These are phyloP conservation scores for Syngnathus rostellatus DNA, from an alignment of 2,797 vertebrate species.

Conservation along the genomic window DNA sequence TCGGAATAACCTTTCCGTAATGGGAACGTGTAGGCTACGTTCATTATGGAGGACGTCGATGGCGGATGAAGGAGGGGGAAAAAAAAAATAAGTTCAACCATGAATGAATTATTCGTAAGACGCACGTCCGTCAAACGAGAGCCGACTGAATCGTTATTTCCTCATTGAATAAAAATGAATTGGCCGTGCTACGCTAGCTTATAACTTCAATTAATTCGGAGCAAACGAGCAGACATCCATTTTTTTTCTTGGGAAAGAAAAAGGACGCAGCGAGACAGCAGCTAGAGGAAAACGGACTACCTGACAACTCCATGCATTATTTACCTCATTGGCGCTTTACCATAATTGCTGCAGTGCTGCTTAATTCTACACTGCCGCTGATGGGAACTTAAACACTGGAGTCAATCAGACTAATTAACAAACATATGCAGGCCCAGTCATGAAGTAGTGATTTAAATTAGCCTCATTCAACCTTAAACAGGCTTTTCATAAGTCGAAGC, in stretches of 20 bases:
- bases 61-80: not conserved
- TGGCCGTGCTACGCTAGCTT: not conserved
- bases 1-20: slow-evolving; percentile 19
- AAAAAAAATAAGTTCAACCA: not conserved
- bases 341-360: no score
- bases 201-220: not conserved
- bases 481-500: no score
- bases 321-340: no score
- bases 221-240: not conserved
- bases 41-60: not conserved
- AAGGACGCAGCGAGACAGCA: no score
- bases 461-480: no score
- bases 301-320: no score
- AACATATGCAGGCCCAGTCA: no score
- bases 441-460: no score
- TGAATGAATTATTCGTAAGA: not conserved
- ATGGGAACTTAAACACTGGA: no score
- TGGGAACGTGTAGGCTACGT: not conserved
- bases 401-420: no score
- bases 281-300: no score
- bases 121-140: not conserved
- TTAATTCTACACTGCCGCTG: no score
- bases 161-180: not conserved
- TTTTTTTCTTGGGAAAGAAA: not conserved
- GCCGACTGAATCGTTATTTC: not conserved